Evolutionary conservation across 2,888 invertebrate genomes (phyloP).

Genomic region (Mesoligia furuncula): DNA sequence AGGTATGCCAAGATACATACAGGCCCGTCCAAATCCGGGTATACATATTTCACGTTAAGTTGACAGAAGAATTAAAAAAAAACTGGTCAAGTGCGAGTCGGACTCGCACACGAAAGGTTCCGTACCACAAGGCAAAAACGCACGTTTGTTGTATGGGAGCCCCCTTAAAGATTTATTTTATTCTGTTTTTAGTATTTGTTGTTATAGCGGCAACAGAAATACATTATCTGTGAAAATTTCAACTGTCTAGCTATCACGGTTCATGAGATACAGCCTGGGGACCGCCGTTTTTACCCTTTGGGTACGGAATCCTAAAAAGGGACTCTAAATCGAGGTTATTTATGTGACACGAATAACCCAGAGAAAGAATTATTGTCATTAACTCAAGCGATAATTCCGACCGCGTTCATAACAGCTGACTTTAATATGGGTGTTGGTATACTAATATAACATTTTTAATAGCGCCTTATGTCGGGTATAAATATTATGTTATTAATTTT

Average conservation of each 20-base stretch:
- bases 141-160: no score
- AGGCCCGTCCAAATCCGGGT: background rate
- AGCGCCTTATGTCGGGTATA: slow-evolving; percentile 9
- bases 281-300: no score
- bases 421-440: slow-evolving; percentile 23
- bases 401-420: slow-evolving; percentile 27
- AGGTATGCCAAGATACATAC: background rate
- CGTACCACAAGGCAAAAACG: no score
- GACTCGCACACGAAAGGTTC: no score
- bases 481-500: slow-evolving; percentile 37
- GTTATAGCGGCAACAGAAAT: no score
- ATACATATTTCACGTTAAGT: slow-evolving; percentile 40
- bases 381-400: slow-evolving; percentile 41
- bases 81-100: no score
- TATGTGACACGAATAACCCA: slow-evolving; percentile 38
- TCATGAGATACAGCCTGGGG: no score
- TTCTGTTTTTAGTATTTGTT: no score
- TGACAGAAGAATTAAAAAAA: slow-evolving; percentile 40
- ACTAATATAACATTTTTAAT: slow-evolving; percentile 25
- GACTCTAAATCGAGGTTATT: slow-evolving; percentile 24
- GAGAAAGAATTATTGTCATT: slow-evolving; percentile 56
- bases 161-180: no score
- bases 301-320: background rate
- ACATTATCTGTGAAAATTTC: no score
- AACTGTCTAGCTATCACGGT: no score